Evolutionary conservation across 2,888 invertebrate genomes (phyloP).

Genomic region (Pantelozetes paolii): DNA sequence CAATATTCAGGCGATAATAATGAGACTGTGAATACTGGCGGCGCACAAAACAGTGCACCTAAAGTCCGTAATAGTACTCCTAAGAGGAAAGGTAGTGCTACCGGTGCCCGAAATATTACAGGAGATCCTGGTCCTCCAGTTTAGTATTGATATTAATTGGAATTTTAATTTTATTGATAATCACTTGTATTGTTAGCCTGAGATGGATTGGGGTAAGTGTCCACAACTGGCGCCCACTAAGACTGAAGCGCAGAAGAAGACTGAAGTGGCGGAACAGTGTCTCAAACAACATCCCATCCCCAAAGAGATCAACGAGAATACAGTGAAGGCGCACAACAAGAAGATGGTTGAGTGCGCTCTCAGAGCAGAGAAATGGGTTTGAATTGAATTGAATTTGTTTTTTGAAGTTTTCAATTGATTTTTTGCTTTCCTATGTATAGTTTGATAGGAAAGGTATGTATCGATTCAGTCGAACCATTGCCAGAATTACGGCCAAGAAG

Average conservation of each 20-base stretch:
- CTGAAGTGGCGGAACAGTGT: not conserved
- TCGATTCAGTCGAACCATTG: not conserved
- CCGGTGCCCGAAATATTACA: too few species aligned
- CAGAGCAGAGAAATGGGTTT: not conserved
- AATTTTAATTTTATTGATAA: too few species aligned
- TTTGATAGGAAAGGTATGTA: not conserved
- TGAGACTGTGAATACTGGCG: too few species aligned
- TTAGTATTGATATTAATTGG: too few species aligned
- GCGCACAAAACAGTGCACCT: too few species aligned
- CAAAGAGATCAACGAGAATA: not conserved
- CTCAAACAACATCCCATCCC: not conserved
- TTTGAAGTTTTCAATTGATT: not conserved
- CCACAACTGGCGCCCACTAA: not conserved
- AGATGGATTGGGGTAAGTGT: constrained; percentile 3
- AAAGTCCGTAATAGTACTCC: too few species aligned
- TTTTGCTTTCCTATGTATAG: too few species aligned
- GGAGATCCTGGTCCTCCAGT: too few species aligned
- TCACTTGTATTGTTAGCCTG: not conserved
- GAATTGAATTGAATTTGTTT: not conserved
- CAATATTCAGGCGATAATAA: too few species aligned
- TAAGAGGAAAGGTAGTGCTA: too few species aligned
- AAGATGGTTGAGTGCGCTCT: not conserved
- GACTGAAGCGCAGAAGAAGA: not conserved
- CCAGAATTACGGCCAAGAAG: not conserved
- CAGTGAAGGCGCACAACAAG: not conserved